Percentiles rank a stretch among this genome's conserved stretches.
These are phyloP conservation scores for Bombycilla garrulus DNA, from an alignment of 2,113 vertebrate genomes.

Conservation along the genomic window DNA sequence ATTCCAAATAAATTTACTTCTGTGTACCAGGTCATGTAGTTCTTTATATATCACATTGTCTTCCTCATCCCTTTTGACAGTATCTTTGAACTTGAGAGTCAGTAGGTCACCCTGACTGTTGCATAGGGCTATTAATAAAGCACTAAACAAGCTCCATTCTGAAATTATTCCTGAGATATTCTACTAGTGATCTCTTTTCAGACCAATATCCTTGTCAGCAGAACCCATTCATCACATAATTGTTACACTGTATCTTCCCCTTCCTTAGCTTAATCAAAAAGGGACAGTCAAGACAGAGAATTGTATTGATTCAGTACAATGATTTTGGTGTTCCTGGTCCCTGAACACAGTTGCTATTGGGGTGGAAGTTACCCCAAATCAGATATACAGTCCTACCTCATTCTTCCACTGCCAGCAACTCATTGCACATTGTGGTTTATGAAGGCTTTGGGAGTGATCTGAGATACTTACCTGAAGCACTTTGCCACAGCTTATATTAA, in stretches of 20 bases:
- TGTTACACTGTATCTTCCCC: not conserved
- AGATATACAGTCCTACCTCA: not conserved
- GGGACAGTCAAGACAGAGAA: not conserved
- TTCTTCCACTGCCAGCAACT: not conserved
- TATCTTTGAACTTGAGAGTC: not conserved
- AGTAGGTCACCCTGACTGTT: not conserved
- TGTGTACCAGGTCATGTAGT: not conserved
- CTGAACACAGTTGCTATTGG: not conserved
- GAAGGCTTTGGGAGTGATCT: not conserved
- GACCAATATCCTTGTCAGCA: not conserved
- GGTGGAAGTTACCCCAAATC: not conserved
- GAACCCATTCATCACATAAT: not conserved
- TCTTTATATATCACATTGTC: not conserved
- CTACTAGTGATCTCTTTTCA: not conserved
- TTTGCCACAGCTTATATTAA: not conserved
- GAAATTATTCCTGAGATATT: not conserved
- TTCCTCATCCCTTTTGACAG: not conserved
- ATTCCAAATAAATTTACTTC: not conserved
- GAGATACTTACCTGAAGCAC: not conserved
- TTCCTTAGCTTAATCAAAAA: not conserved
- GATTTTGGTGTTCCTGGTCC: not conserved
- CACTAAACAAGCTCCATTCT: not conserved
- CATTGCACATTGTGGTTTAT: not conserved
- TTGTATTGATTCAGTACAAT: not conserved
- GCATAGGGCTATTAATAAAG: not conserved